These are phyloP conservation scores for Drosophila anceps DNA, from an alignment of 2,888 invertebrate species.

Conservation along the genomic window DNA sequence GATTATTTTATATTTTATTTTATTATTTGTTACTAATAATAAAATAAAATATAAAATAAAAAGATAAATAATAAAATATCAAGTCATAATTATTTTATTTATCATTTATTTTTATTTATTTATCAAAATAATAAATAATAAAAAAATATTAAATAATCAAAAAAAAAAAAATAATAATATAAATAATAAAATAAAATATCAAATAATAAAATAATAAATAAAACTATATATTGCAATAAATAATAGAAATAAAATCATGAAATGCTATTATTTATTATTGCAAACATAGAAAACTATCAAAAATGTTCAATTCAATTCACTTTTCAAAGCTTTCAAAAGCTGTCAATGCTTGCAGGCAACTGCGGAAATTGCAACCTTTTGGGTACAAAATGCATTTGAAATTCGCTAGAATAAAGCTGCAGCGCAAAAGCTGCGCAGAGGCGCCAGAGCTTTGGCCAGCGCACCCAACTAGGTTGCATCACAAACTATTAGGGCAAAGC, in stretches of 20 bases:
- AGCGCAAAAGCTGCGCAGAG: constrained; percentile 23
- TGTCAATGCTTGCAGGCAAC: not conserved
- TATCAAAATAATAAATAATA: no score
- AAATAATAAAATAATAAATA: not conserved
- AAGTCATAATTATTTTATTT: no score
- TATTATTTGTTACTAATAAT: no score
- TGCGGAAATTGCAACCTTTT: not conserved
- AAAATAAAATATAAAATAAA: no score
- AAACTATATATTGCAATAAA: no score
- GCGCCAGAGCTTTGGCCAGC: constrained; percentile 17
- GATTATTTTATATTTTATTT: no score
- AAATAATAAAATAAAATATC: no score
- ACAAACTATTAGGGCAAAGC: constrained; percentile 47
- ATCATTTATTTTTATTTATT: no score
- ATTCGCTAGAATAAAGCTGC: constrained; percentile 49
- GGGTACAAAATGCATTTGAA: constrained; percentile 48
- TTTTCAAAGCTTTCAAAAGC: constrained; percentile 16
- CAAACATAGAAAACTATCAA: not conserved
- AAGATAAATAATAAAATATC: no score
- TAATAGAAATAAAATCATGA: not conserved
- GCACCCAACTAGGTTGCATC: constrained; percentile 42
- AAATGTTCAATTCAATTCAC: not conserved
- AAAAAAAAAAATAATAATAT: no score
- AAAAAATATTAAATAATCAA: no score
- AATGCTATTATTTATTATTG: not conserved